Base-by-base conservation (phyloP, 2,797 vertebrate genomes). In the Neoniphon sammara region DNA sequence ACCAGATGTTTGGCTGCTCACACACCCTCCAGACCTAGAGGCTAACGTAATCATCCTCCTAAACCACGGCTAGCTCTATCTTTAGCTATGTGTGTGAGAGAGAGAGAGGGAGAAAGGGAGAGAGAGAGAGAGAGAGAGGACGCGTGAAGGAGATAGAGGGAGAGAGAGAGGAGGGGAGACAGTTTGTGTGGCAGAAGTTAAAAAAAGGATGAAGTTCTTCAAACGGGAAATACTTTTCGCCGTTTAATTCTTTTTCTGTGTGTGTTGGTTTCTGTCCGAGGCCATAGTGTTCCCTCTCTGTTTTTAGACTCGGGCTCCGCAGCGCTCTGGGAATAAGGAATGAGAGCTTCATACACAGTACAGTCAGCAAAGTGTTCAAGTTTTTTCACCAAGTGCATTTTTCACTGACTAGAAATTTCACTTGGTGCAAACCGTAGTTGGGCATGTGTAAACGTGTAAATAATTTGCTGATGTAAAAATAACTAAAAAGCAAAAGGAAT, bases 1-100 rank as follows among this genome's bases (percentile, higher is more conserved):
- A 57, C 87, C 93, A 94, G 92, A 93, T 94, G 92, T 91, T 90
- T 80, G 68, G 78, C 81, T 44, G 49, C 75, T 80, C 86, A 34
- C 79, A 84, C 73, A 59, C 75, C 63, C 80, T 66, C 73, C 81
- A 87, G 84, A 85, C 88, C 77, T 83, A 30, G 34, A 85, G 77
- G 80, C 83, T 69, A 85, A 82, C 54, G 49, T 89, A 83, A 86
- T 87, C 77, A 20, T 70, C 78, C 73, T 70, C 57, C 49, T 54
- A 80, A 86, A 86, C 81, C 81, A 23, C 60, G n/a, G 52, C 69
- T 62, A 27, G 42, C 71, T 82, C 86, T 90, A 85, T 90, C 76
- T 91, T 89, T 89, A 89, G 88, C 57, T 8, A 14, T 10, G 44
- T 71, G 31, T 57, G 61, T 80, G 34, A 53, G 49, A 70, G 25